A percentile compares a stretch with the other conserved stretches of the same genome.
These are phyloP conservation scores for Willisornis vidua DNA, from an alignment of 2,113 vertebrate genomes.

Conservation along the genomic window DNA sequence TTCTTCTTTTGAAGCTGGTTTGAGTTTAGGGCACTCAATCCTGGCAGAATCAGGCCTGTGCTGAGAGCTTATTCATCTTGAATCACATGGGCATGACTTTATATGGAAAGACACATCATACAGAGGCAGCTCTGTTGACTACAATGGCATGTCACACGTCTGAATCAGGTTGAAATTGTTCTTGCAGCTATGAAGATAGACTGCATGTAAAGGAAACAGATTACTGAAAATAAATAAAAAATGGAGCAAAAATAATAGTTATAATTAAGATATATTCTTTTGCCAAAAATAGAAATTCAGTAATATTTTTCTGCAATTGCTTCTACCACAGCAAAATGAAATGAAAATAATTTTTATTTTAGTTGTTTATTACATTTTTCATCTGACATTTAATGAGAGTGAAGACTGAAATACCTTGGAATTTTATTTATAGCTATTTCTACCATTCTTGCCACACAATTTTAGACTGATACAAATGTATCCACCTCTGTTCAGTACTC, in stretches of 20 bases:
- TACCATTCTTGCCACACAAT: neutral
- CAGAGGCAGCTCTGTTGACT: neutral
- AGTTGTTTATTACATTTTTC: neutral
- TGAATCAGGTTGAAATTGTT: neutral
- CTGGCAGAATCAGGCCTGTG: neutral
- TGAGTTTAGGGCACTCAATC: neutral
- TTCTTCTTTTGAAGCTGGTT: conserved; percentile 23
- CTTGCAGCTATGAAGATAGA: neutral
- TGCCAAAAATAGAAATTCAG: neutral
- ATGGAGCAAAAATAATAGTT: neutral
- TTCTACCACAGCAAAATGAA: neutral
- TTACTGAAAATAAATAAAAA: neutral
- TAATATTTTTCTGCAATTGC: neutral
- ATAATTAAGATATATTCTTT: neutral
- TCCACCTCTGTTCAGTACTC: neutral
- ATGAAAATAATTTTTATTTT: neutral
- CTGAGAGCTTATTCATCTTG: neutral
- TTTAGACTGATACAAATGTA: neutral
- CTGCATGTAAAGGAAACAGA: neutral
- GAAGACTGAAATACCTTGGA: neutral
- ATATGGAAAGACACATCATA: neutral
- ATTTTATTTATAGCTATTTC: conserved; percentile 16
- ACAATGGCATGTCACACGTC: neutral
- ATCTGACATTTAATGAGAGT: neutral
- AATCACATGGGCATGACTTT: neutral